A percentile compares a stretch with the other conserved stretches of the same genome.
Evolutionary conservation across 1,140 invertebrate genomes (phyloP).

Genomic region (Lerema accius): DNA sequence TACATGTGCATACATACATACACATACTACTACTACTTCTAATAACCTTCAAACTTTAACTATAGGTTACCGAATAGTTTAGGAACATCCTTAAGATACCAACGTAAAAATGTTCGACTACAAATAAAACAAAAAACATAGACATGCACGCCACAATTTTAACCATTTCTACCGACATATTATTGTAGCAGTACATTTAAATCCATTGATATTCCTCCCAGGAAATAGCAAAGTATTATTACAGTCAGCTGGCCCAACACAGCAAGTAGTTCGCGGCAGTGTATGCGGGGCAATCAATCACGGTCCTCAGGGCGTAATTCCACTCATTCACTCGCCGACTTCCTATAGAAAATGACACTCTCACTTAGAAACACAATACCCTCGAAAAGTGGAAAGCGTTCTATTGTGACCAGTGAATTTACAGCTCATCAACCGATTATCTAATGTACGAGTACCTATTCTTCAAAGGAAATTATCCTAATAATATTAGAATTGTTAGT

Average conservation of each 20-base stretch:
- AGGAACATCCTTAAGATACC: too few species aligned
- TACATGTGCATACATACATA: too few species aligned
- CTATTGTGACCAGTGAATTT: constrained; percentile 3
- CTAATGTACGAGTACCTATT: neutral
- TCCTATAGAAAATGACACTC: constrained; percentile 17
- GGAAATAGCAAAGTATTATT: neutral
- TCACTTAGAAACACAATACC: constrained; percentile 13
- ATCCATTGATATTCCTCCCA: too few species aligned
- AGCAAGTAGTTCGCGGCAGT: neutral
- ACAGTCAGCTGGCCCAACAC: constrained; percentile 1
- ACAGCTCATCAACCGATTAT: neutral
- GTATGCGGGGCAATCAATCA: constrained; percentile 13
- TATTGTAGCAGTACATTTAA: too few species aligned
- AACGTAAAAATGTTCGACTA: too few species aligned
- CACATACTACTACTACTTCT: too few species aligned
- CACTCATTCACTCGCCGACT: constrained; percentile 9
- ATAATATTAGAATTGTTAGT: neutral
- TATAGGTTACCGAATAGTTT: too few species aligned
- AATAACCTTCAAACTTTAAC: too few species aligned
- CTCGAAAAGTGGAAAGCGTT: constrained; percentile 8
- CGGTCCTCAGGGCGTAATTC: constrained; percentile 12
- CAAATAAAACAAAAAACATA: too few species aligned
- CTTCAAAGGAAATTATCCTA: neutral
- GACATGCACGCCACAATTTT: too few species aligned
- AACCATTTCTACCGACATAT: too few species aligned